Percentiles rank a stretch among this genome's conserved stretches.
These are phyloP conservation scores for Phocides pigmalion DNA, from an alignment of 1,140 invertebrate genomes.

Conservation along the genomic window DNA sequence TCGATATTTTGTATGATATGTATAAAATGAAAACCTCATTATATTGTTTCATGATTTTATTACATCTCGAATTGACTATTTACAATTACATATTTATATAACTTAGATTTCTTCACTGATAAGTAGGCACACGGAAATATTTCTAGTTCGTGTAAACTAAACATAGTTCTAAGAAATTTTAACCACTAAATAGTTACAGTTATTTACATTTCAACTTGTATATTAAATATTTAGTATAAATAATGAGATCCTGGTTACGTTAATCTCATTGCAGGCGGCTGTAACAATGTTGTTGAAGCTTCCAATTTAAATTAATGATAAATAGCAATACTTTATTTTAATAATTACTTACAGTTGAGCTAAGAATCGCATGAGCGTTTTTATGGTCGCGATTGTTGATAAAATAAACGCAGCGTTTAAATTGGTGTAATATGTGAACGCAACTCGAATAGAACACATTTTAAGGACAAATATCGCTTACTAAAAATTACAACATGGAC, in stretches of 20 bases:
- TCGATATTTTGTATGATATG: slow-evolving; percentile 75
- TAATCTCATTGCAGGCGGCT: slow-evolving; percentile 71
- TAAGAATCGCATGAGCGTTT: neutral
- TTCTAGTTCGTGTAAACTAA: slow-evolving; percentile 62
- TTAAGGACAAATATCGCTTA: too few species aligned
- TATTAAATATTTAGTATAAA: slow-evolving; percentile 69
- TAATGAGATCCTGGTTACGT: slow-evolving; percentile 77
- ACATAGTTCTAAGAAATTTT: slow-evolving; percentile 39
- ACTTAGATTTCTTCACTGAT: slow-evolving; percentile 48
- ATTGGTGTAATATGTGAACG: too few species aligned
- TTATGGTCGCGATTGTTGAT: neutral
- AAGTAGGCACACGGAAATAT: slow-evolving; percentile 72
- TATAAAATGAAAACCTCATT: slow-evolving; percentile 80
- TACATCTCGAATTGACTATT: slow-evolving; percentile 58
- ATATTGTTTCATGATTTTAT: slow-evolving; percentile 46
- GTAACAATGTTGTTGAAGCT: slow-evolving; percentile 35
- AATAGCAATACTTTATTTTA: slow-evolving; percentile 3
- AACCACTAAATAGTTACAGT: slow-evolving; percentile 53
- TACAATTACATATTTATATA: slow-evolving; percentile 57
- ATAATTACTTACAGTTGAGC: neutral
- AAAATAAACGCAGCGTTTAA: neutral
- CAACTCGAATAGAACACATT: too few species aligned
- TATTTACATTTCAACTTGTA: slow-evolving; percentile 63
- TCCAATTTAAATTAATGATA: slow-evolving; percentile 12
- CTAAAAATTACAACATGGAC: neutral